These are phyloP conservation scores for Pristionchus entomophagus DNA, from an alignment of 2,888 invertebrate species.

Conservation along the genomic window DNA sequence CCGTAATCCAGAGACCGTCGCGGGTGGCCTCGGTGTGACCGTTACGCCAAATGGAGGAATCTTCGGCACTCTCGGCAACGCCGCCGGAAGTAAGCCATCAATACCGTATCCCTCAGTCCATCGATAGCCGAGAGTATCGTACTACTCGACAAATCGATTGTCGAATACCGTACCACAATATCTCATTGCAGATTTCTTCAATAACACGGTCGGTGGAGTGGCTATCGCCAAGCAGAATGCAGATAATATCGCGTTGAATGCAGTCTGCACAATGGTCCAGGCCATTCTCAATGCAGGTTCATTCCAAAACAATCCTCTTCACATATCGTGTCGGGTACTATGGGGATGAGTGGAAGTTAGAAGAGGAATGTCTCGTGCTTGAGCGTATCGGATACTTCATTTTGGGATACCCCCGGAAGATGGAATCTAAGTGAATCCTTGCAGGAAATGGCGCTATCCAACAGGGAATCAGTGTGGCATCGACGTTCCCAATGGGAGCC, in stretches of 20 bases:
- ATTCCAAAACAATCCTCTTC: not conserved
- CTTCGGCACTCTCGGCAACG: not conserved
- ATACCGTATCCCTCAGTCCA: no score
- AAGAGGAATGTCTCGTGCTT: no score
- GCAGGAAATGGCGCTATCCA: not conserved
- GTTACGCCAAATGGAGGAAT: not conserved
- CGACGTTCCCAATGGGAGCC: no score
- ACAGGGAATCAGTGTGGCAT: no score
- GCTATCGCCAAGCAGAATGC: not conserved
- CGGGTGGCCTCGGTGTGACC: not conserved
- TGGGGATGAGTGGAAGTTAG: no score
- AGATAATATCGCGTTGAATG: not conserved
- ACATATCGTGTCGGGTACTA: not conserved
- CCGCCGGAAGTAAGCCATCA: not conserved
- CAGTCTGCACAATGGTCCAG: not conserved
- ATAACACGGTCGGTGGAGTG: not conserved
- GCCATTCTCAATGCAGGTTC: not conserved
- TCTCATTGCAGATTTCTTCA: not conserved
- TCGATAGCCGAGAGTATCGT: not conserved
- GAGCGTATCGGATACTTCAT: no score
- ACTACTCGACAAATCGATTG: not conserved
- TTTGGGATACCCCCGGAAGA: not conserved
- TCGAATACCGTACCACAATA: not conserved
- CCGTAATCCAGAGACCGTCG: not conserved
- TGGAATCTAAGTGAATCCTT: not conserved